Evolutionary conservation across 2,113 vertebrate genomes (phyloP), one percentile per base, ranked within the genome.

Genomic region (Nesospiza acunhae): DNA sequence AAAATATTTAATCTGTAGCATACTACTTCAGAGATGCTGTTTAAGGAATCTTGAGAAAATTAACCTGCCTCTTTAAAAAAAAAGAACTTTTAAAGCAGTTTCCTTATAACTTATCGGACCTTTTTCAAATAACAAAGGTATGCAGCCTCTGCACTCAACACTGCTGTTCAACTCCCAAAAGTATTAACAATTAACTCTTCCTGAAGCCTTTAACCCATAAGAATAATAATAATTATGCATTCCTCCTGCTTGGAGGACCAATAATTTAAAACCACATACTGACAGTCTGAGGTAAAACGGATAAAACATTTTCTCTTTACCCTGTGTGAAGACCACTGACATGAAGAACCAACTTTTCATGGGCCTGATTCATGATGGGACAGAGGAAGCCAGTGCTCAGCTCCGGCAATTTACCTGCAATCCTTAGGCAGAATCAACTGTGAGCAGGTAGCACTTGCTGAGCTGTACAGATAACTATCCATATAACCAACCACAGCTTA

Each of bases 121-220:
- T 89, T 95, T 93, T 87, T 78, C 88, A 92, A 95, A 78, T 23
- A 94, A 35, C 49, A 87, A 81, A 92, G n/a, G 85, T 92, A 97
- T 86, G 76, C 90, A 94, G 76, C 31, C 68, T 86, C 60, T 56
- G 56, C 60, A 68, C 74, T 84, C 84, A 90, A 88, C 59, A 27
- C 37, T 75, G 56, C 52, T 42, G 26, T 37, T 66, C 63, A 86
- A 47, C 44, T 96, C 73, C 37, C 80, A 15, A 33, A 37, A 93
- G 41, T 39, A 84, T 68, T 33, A 81, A 63, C 67, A 82, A 60
- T 84, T 82, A 96, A 95, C 68, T 56, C 80, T 68, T 81, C n/a
- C 53, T 84, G 56, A 92, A 87, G 66, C 76, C 44, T 64, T 77
- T 58, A 87, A 75, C 37, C 15, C 9, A 7, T 39, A 75, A 95